phyloP scores from a whole-genome alignment of 2,113 vertebrate species.

The Tamias sibiricus region DNA sequence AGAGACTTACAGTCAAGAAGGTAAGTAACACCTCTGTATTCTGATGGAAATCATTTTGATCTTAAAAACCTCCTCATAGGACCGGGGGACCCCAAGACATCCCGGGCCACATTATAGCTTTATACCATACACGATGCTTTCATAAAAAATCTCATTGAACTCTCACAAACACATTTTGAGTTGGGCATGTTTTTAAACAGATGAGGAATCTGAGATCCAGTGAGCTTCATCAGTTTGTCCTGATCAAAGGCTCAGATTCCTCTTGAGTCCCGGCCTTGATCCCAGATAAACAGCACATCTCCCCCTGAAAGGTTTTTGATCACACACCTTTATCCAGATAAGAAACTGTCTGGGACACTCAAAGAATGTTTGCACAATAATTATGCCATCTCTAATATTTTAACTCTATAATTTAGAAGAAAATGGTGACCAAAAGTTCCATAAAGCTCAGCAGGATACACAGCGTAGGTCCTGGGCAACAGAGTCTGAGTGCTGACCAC shows the following conservation, averaged over 20 bases:
- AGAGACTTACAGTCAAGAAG: neutral
- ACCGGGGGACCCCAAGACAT: neutral
- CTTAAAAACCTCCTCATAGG: neutral
- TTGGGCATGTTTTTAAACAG: slow-evolving; percentile 36
- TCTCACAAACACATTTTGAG: neutral
- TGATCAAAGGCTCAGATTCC: slow-evolving; percentile 44
- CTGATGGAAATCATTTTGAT: neutral
- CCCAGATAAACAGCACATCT: slow-evolving; percentile 29
- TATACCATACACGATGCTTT: neutral
- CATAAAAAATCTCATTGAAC: slow-evolving; percentile 12
- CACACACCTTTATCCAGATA: slow-evolving; percentile 48
- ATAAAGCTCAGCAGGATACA: neutral
- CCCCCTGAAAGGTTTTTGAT: slow-evolving; percentile 39
- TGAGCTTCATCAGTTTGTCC: slow-evolving; percentile 22
- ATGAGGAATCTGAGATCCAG: slow-evolving; percentile 6
- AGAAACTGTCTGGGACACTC: slow-evolving; percentile 25
- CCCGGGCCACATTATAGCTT: neutral
- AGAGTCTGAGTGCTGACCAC: neutral
- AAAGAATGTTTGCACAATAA: slow-evolving; percentile 17
- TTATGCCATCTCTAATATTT: neutral
- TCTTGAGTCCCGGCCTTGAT: neutral
- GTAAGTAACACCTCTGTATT: neutral
- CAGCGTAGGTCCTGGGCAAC: neutral
- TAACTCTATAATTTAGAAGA: neutral
- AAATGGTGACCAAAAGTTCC: neutral